A percentile compares a stretch with the other conserved stretches of the same genome.
Evolutionary conservation across 2,797 vertebrate genomes (phyloP).

Genomic region (Pseudocheirus occidentalis): DNA sequence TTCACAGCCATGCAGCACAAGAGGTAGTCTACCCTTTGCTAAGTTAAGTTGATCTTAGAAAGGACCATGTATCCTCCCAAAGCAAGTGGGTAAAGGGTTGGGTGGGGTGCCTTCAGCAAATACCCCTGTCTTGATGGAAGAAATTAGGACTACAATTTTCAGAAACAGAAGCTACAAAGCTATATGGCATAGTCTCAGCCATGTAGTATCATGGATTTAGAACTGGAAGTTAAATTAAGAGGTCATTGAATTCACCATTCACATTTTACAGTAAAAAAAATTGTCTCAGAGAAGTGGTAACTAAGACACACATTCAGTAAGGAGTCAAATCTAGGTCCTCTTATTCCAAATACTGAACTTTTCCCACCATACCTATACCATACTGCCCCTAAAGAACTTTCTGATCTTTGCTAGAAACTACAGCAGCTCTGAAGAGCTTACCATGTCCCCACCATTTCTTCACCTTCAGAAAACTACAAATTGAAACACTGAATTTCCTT

Average conservation of each 20-base stretch:
- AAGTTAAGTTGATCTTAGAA: background rate
- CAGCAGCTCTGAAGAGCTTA: background rate
- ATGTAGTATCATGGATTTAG: background rate
- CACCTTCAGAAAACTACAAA: background rate
- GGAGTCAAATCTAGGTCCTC: background rate
- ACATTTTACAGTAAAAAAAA: background rate
- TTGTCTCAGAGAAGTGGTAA: background rate
- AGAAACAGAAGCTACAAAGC: background rate
- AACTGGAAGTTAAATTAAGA: background rate
- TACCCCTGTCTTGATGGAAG: background rate
- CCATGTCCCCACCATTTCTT: background rate
- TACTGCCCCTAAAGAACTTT: background rate
- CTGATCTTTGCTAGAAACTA: background rate
- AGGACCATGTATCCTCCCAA: background rate
- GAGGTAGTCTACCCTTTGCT: background rate
- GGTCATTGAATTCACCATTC: background rate
- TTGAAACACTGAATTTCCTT: background rate
- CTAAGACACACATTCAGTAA: background rate
- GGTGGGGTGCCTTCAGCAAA: background rate
- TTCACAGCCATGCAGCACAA: constrained; percentile 48
- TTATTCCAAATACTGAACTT: background rate
- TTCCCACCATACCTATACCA: background rate
- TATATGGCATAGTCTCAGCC: background rate
- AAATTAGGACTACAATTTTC: background rate
- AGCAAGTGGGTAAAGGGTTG: background rate